phyloP scores from a whole-genome alignment of 2,888 invertebrate species.

The Andrena haemorrhoa region DNA sequence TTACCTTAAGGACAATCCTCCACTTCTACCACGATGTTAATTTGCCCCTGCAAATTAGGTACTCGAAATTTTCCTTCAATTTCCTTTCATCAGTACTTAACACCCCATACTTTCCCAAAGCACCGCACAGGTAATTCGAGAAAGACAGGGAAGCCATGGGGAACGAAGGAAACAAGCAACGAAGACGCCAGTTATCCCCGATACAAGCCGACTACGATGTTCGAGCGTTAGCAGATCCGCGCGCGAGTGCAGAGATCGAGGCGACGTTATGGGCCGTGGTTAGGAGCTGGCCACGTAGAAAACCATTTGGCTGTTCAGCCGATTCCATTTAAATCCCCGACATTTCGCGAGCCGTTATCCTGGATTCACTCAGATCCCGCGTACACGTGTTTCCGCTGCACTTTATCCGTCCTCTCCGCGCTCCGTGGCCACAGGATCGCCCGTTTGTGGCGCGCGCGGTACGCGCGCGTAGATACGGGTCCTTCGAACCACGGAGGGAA shows the following conservation, averaged over 20 bases:
- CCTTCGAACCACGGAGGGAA: slow-evolving; percentile 11
- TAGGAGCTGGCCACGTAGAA: slow-evolving; percentile 48
- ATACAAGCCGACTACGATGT: background rate
- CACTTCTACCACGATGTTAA: no score
- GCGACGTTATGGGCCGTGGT: slow-evolving; percentile 25
- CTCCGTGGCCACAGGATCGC: slow-evolving; percentile 14
- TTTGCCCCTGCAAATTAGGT: no score
- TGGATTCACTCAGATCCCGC: slow-evolving; percentile 66
- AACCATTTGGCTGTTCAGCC: slow-evolving; percentile 72
- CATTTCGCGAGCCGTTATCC: slow-evolving; percentile 71
- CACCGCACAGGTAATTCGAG: background rate
- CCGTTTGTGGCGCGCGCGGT: slow-evolving; percentile 9
- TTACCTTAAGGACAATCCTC: no score
- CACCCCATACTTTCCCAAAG: no score
- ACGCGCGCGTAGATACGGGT: slow-evolving; percentile 33
- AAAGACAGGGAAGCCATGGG: background rate
- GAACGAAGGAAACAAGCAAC: background rate
- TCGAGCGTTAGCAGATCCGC: background rate
- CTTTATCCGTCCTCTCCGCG: slow-evolving; percentile 9
- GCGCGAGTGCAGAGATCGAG: slow-evolving; percentile 3
- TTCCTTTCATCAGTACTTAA: no score
- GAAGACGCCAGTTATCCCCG: slow-evolving; percentile 2
- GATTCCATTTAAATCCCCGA: slow-evolving; percentile 71
- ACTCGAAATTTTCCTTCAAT: no score
- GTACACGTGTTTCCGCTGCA: slow-evolving; percentile 50